Evolutionary conservation across 1,140 invertebrate species (phyloP).

Genomic region (Linepithema humile): DNA sequence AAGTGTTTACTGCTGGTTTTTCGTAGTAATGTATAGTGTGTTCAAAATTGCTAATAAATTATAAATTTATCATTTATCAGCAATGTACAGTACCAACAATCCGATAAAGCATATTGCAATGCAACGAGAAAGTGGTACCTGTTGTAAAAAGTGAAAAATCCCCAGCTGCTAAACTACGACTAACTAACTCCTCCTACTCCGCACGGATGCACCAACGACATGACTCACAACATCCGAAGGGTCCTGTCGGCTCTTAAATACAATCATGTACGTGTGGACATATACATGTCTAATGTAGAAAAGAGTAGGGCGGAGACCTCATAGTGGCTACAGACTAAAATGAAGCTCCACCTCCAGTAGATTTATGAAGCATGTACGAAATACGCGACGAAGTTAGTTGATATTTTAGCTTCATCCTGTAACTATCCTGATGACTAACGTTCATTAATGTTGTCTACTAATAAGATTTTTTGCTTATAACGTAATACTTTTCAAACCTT

Average conservation of each 20-base stretch:
- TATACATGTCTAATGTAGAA: constrained; percentile 31
- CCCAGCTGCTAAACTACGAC: background rate
- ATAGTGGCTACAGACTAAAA: constrained; percentile 33
- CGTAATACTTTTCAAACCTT: no score
- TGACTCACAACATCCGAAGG: constrained; percentile 19
- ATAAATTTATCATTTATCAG: no score
- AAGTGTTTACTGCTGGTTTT: no score
- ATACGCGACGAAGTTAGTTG: constrained; percentile 62
- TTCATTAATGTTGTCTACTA: no score
- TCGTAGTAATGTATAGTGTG: no score
- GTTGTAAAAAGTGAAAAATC: background rate
- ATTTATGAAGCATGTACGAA: constrained; percentile 70
- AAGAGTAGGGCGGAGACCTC: constrained; percentile 17
- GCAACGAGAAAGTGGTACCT: background rate
- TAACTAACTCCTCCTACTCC: constrained; percentile 31
- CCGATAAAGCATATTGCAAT: no score
- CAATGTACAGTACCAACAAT: no score
- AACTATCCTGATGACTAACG: background rate
- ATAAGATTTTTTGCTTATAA: no score
- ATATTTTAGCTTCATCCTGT: constrained; percentile 38
- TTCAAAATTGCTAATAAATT: no score
- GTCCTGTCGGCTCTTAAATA: constrained; percentile 70
- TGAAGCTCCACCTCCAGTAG: constrained; percentile 41
- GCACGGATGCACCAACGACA: constrained; percentile 22
- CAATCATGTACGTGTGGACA: constrained; percentile 71